Evolutionary conservation across 2,888 invertebrate species (phyloP), one percentile per base, ranked within the genome.

Genomic region (Clitarchus hookeri): DNA sequence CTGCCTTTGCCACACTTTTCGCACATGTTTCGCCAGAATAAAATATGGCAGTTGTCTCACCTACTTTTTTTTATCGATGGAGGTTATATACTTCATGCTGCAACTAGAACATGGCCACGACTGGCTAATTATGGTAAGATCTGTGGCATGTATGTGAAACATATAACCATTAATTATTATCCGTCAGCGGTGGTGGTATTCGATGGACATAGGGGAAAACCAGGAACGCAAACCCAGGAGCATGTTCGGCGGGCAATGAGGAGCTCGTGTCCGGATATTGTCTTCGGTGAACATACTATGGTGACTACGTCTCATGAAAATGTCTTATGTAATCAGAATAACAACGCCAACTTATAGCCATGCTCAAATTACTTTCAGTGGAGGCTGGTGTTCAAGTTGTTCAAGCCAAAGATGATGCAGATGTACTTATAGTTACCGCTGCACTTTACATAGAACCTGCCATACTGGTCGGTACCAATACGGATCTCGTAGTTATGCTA

Each of bases 71-170:
- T n/a, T n/a, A n/a, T n/a, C n/a, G n/a, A n/a, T n/a, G n/a, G n/a
- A n/a, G n/a, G n/a, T n/a, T n/a, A n/a, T n/a, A n/a, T n/a, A n/a
- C n/a, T n/a, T n/a, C n/a, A n/a, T n/a, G n/a, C n/a, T n/a, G n/a
- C n/a, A n/a, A n/a, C n/a, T n/a, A n/a, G n/a, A n/a, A n/a, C n/a
- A n/a, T n/a, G n/a, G n/a, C n/a, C n/a, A n/a, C n/a, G 23, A 0
- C 79, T 79, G n/a, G 79, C 79, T n/a, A 79, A n/a, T n/a, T n/a
- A 79, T 6, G 25, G 79, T 79, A 4, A 79, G 26, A 79, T 79
- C 23, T 79, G n/a, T 79, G 23, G 79, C 25, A 27, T 79, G 79
- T 79, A 79, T 79, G 79, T 79, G 79, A n/a, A 79, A 79, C 79
- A 23, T 79, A 23, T 79, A 79, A 79, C n/a, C n/a, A n/a, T n/a